Evolutionary conservation across 2,888 invertebrate genomes (phyloP), one percentile per base, ranked within the genome.

Genomic region (Orthonevra nobilis): DNA sequence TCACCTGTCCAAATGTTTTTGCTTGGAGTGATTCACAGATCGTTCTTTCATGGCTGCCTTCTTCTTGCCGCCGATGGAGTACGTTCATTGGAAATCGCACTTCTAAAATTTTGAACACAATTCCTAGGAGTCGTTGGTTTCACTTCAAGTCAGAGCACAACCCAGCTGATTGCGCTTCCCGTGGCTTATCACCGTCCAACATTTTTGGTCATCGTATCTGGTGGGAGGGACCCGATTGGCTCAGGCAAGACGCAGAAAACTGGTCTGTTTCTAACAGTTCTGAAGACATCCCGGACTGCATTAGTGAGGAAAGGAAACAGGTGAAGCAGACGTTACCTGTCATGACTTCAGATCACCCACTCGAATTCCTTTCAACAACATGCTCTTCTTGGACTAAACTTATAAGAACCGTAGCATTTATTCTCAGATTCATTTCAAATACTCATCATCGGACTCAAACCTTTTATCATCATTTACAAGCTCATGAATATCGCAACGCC

Each of bases 1-100:
- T 70, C 1, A 10, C 14, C 0, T 54, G 69, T 10, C 42, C 44
- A 1, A 60, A 46, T 12, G 42, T 64, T 1, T 50, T 42, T 15
- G 72, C 73, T 36, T 82, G 75, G 81, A 81, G 83, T 0, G 85
- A 86, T 63, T 86, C 84, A 0, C 82, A 81, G 12, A 83, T 85
- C 9, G 83, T 83, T 1, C 46, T 85, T 1, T 61, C 73, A 12
- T 86, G 86, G 85, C 48, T 86, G 1, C 63, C 68, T 2, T 46
- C 60, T n/a, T 79, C 77, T 6, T 73, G 66, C 1, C 23, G 69
- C 6, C 70, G 56, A 15, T 81, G 75, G 75, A 54, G 42, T 12
- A 68, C 68, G 1, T 81, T 73, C 40, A 64, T 81, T 0, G 68
- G 72, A 26, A 81, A 82, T 15, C 44, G 81, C 0, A 82, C 66